Evolutionary conservation across 1,140 invertebrate genomes (phyloP).

Genomic region (Paraescarpia echinospica): DNA sequence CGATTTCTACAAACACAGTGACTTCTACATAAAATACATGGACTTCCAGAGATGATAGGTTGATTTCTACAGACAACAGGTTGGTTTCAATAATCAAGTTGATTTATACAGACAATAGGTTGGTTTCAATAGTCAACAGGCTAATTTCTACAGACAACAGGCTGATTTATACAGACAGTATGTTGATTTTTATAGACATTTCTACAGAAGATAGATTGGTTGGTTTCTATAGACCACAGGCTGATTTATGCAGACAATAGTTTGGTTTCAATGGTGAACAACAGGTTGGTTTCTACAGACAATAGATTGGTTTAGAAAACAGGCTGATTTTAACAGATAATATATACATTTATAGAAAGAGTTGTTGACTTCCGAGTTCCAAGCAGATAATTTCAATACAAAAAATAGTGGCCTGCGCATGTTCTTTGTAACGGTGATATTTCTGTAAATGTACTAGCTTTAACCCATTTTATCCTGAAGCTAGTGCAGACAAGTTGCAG

Average conservation of each 20-base stretch:
- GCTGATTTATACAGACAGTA: background rate
- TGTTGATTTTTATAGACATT: background rate
- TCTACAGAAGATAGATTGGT: background rate
- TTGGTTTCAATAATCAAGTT: background rate
- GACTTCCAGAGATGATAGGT: background rate
- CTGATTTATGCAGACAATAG: background rate
- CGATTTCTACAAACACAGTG: constrained; percentile 62
- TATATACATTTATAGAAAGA: too few species aligned
- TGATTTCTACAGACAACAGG: background rate
- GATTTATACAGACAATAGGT: background rate
- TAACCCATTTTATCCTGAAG: too few species aligned
- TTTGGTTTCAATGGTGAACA: background rate
- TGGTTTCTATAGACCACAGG: constrained; percentile 59
- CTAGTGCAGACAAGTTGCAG: background rate
- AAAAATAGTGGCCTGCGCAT: too few species aligned
- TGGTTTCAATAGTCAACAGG: background rate
- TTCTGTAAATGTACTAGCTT: too few species aligned
- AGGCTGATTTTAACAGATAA: background rate
- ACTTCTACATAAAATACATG: background rate
- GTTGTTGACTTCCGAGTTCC: too few species aligned
- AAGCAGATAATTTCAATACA: too few species aligned
- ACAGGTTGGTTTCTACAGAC: constrained; percentile 59
- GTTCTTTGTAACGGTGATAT: too few species aligned
- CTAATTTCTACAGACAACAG: constrained; percentile 62
- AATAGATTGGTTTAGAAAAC: background rate